Base-by-base conservation (phyloP, 2,113 vertebrate genomes). In the Mastomys natalensis region DNA sequence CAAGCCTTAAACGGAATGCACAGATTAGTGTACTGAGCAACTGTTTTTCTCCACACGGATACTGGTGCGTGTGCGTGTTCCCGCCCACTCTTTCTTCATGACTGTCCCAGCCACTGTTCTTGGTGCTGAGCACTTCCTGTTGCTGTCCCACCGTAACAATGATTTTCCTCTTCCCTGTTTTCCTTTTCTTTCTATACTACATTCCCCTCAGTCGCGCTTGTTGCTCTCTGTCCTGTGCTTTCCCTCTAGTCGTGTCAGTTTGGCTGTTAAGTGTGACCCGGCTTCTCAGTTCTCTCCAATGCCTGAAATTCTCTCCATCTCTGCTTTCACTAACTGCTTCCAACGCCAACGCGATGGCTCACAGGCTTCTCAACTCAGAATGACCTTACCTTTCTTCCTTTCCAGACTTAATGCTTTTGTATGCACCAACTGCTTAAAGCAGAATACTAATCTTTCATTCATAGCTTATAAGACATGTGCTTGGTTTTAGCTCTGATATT, bases 1-100 rank as follows among this genome's bases (percentile, higher is more conserved):
- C 72, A 97, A 84, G 93, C 94, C 98, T 98, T 78, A 84, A 97
- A 95, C 8, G 82, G 66, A 97, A 76, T 58, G 55, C 51, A 95
- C 58, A 95, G 55, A 86, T 74, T 62, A 76, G 55, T 31, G 77
- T 26, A n/a, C 76, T 77, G 29, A n/a, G 62, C 34, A 73, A 40
- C 0, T 17, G n/a, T 19, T 82, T 45, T 68, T 40, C 55, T 66
- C 68, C 43, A 40, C 22, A 84, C 62, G 45, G 5, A 88, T 7
- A 37, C 45, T 55, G n/a, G 70, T 80, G 34, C 43, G 10, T 72
- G 11, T 6, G 73, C 43, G 10, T 72, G 11, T 6, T 68, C 22
- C 9, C 45, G 40, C 2, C 2, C 21, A 7, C 8, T 19, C 22
- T 88, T 73, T 17, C 26, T 92, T 92, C 74, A 88, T 72, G 70